These are phyloP conservation scores for Elephantulus edwardii DNA, from an alignment of 2,113 vertebrate species.

Conservation along the genomic window DNA sequence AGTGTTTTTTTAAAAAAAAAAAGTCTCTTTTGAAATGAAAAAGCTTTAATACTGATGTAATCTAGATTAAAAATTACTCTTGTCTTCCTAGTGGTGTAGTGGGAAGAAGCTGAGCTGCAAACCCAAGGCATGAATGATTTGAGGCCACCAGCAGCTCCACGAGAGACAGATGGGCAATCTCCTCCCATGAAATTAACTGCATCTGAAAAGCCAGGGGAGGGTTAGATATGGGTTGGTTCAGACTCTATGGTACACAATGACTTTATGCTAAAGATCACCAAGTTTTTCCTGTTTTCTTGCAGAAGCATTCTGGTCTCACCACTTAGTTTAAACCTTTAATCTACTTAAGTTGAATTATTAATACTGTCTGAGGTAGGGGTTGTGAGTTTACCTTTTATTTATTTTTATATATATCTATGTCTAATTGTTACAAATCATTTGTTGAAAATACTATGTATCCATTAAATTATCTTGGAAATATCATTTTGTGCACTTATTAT, in stretches of 20 bases:
- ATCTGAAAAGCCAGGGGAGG: too few relatives aligned
- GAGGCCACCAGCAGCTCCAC: too few relatives aligned
- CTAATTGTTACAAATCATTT: not conserved
- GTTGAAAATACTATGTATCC: not conserved
- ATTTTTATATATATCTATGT: not conserved
- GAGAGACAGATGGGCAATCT: too few relatives aligned
- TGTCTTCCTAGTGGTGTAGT: not conserved
- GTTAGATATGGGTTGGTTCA: too few relatives aligned
- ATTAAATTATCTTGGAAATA: conserved; percentile 27
- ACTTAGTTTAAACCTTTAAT: not conserved
- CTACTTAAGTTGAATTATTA: not conserved
- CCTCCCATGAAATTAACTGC: too few relatives aligned
- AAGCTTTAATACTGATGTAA: not conserved
- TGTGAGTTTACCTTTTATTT: not conserved
- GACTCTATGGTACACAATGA: too few relatives aligned
- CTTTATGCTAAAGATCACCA: not conserved
- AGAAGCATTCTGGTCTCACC: not conserved
- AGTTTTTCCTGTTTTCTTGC: not conserved
- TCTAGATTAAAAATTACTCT: not conserved
- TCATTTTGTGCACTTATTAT: not conserved
- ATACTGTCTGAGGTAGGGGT: not conserved
- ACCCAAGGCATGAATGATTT: too few relatives aligned
- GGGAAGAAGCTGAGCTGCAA: too few relatives aligned
- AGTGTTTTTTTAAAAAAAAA: not conserved
- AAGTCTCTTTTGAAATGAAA: not conserved